A percentile compares a stretch with the other conserved stretches of the same genome.
Evolutionary conservation across 1,140 invertebrate species (phyloP).

Genomic region (Micrasema minimum): DNA sequence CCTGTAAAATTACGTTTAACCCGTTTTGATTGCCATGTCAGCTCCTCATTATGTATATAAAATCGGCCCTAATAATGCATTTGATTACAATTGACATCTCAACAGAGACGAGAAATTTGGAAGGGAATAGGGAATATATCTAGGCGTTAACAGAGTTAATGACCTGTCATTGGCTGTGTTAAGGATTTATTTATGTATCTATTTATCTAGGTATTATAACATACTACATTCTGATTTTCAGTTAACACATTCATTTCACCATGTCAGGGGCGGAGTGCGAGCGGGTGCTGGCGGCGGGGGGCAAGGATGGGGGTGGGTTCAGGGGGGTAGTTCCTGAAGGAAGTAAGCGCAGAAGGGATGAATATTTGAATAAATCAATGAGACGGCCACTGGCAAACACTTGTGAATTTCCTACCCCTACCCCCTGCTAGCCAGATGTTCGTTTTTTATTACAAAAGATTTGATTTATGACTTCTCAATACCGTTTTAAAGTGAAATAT

Average conservation of each 20-base stretch:
- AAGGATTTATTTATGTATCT: no score
- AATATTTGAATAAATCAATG: slow-evolving; percentile 46
- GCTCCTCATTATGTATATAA: no score
- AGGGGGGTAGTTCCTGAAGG: slow-evolving; percentile 4
- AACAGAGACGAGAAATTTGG: no score
- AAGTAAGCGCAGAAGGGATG: slow-evolving; percentile 33
- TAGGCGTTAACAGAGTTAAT: no score
- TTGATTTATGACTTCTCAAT: slow-evolving; percentile 28
- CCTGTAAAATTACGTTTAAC: no score
- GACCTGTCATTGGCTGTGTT: no score
- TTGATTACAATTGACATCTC: no score
- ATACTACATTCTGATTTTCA: no score
- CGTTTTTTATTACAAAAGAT: slow-evolving; percentile 25
- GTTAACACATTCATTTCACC: not conserved
- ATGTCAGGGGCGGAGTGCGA: not conserved
- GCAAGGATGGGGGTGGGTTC: not conserved
- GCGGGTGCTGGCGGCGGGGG: not conserved
- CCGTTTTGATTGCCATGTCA: no score
- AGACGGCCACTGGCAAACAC: slow-evolving; percentile 33
- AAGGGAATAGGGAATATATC: no score
- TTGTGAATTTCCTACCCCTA: slow-evolving; percentile 12
- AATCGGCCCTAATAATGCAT: no score
- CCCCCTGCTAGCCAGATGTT: slow-evolving; percentile 10
- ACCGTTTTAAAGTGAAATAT: slow-evolving; percentile 30
- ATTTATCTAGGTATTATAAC: no score